Percentiles rank a stretch among this genome's conserved stretches.
Evolutionary conservation across 2,113 vertebrate species (phyloP).

Genomic region (Sula dactylatra): DNA sequence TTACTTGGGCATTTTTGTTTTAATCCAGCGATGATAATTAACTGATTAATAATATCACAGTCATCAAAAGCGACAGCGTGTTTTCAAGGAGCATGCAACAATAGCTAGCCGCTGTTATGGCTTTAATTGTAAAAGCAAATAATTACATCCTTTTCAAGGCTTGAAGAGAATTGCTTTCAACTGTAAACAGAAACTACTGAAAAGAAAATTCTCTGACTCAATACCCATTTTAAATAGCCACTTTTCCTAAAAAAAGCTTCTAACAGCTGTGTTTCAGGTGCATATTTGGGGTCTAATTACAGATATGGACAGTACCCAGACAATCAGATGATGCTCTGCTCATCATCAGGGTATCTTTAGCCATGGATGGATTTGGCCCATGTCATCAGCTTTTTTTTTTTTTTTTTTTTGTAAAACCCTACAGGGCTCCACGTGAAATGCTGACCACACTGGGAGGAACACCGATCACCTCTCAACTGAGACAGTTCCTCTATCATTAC

Average conservation of each 20-base stretch:
- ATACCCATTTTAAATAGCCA: not conserved
- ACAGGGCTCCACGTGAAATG: not conserved
- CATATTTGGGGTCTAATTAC: not conserved
- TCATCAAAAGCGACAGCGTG: slow-evolving; percentile 33
- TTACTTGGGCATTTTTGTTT: slow-evolving; percentile 44
- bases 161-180: slow-evolving; percentile 58
- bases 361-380: not conserved
- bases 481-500: not conserved
- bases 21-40: slow-evolving; percentile 55
- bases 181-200: slow-evolving; percentile 54
- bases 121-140: slow-evolving; percentile 71
- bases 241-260: not conserved
- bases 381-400: not conserved
- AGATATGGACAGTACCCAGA: not conserved
- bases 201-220: slow-evolving; percentile 47
- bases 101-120: slow-evolving; percentile 11
- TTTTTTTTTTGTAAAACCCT: not conserved
- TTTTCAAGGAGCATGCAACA: slow-evolving; percentile 60
- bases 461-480: not conserved
- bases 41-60: slow-evolving; percentile 61
- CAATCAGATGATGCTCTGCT: not conserved
- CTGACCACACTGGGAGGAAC: not conserved
- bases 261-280: slow-evolving; percentile 9
- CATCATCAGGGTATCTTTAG: not conserved
- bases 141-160: slow-evolving; percentile 59